phyloP scores from a whole-genome alignment of 2,797 vertebrate genomes.

The Paguma larvata region DNA sequence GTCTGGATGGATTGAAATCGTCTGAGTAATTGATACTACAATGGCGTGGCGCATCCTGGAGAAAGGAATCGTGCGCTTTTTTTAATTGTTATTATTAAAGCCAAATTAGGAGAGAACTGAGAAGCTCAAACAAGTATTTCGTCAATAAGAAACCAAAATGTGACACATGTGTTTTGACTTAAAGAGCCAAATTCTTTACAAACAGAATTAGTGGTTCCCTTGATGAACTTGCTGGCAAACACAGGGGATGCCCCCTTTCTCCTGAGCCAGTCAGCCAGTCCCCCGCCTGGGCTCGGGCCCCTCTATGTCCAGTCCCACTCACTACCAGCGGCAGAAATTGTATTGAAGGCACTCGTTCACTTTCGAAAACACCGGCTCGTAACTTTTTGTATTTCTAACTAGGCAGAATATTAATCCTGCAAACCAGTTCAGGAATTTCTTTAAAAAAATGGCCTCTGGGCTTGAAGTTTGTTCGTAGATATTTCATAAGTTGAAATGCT shows the following conservation, averaged over 20 bases:
- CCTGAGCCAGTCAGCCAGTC: neutral
- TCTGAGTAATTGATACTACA: constrained; percentile 90
- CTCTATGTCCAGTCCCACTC: neutral
- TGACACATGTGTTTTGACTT: constrained; percentile 70
- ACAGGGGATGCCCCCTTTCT: accelerated
- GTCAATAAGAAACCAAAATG: constrained; percentile 43
- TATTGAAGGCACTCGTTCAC: neutral
- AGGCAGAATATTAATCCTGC: constrained; percentile 54
- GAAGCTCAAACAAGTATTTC: constrained; percentile 64
- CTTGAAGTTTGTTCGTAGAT: neutral
- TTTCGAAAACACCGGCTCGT: neutral
- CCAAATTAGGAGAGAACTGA: constrained; percentile 28
- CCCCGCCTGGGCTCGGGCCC: accelerated
- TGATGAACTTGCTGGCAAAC: neutral
- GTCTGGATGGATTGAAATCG: constrained; percentile 91
- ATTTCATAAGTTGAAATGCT: neutral
- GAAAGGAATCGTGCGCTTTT: constrained; percentile 6
- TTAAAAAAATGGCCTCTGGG: constrained; percentile 24
- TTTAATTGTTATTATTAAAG: neutral
- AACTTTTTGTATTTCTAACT: constrained; percentile 23
- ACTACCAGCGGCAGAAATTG: neutral
- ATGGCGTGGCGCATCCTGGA: constrained; percentile 71
- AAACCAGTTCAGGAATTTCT: constrained; percentile 23
- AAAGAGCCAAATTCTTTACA: constrained; percentile 59
- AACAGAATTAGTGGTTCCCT: neutral